phyloP scores from a whole-genome alignment of 2,888 invertebrate genomes.

The Salpingus planirostris region DNA sequence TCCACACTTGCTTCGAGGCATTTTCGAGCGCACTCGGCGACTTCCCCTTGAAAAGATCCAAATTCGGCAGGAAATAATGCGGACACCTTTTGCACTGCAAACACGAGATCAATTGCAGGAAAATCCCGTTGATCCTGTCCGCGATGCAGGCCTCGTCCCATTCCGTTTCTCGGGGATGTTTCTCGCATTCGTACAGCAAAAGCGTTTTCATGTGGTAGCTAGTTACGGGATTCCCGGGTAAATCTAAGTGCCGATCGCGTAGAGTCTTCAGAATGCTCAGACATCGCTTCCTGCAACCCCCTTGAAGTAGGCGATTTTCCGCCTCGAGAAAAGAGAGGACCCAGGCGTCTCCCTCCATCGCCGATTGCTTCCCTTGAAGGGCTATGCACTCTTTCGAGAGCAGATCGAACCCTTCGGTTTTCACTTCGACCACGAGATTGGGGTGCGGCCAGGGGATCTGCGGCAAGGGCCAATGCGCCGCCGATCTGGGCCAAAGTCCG shows the following conservation, averaged over 20 bases:
- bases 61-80: constrained; percentile 74
- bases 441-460: constrained; percentile 76
- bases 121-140: constrained; percentile 73
- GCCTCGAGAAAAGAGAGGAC: constrained; percentile 70
- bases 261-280: constrained; percentile 71
- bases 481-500: constrained; percentile 77
- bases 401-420: constrained; percentile 77
- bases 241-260: constrained; percentile 69
- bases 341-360: constrained; percentile 84
- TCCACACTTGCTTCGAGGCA: constrained; percentile 74
- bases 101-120: constrained; percentile 75
- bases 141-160: constrained; percentile 75
- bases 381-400: constrained; percentile 63
- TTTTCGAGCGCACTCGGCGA: constrained; percentile 67
- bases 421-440: constrained; percentile 68
- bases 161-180: constrained; percentile 70
- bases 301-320: constrained; percentile 65
- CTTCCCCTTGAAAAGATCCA: constrained; percentile 76
- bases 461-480: constrained; percentile 73
- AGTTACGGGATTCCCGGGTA: constrained; percentile 66
- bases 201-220: constrained; percentile 72
- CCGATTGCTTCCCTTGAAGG: constrained; percentile 60
- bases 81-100: constrained; percentile 77
- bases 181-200: constrained; percentile 78
- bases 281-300: constrained; percentile 57